A percentile compares a stretch with the other conserved stretches of the same genome.
phyloP scores from a whole-genome alignment of 2,113 vertebrate species.

The Ginglymostoma cirratum region DNA sequence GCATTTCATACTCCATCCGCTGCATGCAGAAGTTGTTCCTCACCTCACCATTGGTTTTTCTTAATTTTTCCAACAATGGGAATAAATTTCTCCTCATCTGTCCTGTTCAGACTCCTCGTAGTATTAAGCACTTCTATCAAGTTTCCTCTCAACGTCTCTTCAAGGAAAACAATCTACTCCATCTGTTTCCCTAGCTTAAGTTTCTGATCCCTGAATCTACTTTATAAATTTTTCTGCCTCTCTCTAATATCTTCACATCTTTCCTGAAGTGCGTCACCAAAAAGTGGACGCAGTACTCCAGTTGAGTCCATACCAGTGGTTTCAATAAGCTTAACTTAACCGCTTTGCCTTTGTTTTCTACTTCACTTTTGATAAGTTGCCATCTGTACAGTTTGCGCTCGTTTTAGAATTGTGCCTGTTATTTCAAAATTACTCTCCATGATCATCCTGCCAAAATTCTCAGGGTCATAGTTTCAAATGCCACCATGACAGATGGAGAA shows the following conservation, averaged over 20 bases:
- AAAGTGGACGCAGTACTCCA: background rate
- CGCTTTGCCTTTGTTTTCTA: too few species aligned
- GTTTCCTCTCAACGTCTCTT: too few species aligned
- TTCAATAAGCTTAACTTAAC: too few species aligned
- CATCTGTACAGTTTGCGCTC: too few species aligned
- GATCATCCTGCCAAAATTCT: background rate
- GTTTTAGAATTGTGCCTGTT: background rate
- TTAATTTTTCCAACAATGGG: too few species aligned
- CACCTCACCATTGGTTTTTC: background rate
- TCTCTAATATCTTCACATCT: background rate
- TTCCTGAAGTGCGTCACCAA: background rate
- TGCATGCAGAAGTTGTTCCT: too few species aligned
- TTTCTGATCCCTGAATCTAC: background rate
- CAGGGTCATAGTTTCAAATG: too few species aligned
- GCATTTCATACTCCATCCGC: background rate
- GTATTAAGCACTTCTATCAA: too few species aligned
- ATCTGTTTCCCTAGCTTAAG: background rate
- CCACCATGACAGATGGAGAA: too few species aligned
- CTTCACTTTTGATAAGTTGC: background rate
- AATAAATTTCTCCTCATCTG: too few species aligned
- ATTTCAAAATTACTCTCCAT: background rate
- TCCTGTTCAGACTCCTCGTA: too few species aligned
- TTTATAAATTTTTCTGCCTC: background rate
- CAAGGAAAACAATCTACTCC: background rate
- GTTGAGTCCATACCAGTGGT: background rate